These are phyloP conservation scores for Muscicapa striata DNA, from an alignment of 2,797 vertebrate genomes.

Conservation along the genomic window DNA sequence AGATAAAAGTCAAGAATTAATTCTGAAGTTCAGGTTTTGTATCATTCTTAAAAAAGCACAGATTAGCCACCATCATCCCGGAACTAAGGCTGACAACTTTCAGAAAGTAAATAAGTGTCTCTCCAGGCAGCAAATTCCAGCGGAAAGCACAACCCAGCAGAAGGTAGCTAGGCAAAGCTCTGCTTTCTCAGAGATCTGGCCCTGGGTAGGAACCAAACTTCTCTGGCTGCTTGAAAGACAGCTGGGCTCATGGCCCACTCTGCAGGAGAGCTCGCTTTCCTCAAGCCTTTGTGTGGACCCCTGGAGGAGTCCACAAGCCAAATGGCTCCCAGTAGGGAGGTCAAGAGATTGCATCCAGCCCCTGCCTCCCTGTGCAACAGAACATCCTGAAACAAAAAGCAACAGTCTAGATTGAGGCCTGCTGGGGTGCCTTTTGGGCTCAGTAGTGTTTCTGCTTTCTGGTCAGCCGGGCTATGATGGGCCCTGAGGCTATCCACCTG, in stretches of 20 bases:
- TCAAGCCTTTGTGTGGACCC: not conserved
- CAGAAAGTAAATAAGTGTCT: not conserved
- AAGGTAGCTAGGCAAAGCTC: constrained; percentile 41
- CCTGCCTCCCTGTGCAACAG: not conserved
- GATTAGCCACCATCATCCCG: not conserved
- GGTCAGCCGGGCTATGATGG: not conserved
- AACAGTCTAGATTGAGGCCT: not conserved
- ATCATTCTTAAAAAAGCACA: not conserved
- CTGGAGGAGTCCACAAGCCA: not conserved
- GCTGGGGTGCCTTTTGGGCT: not conserved
- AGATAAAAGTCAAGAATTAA: not conserved
- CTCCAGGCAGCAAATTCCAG: constrained; percentile 55
- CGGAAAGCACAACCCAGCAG: constrained; percentile 28
- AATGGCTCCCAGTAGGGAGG: not conserved
- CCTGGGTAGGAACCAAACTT: constrained; percentile 4
- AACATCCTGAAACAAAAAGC: not conserved
- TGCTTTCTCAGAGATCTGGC: not conserved
- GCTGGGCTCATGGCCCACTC: constrained; percentile 9
- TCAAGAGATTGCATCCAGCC: not conserved
- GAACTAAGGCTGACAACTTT: constrained; percentile 38
- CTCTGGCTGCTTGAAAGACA: constrained; percentile 35
- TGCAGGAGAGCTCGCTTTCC: not conserved
- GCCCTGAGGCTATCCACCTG: not conserved
- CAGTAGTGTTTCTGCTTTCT: not conserved
- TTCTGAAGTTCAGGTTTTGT: not conserved